A percentile compares a stretch with the other conserved stretches of the same genome.
phyloP scores from a whole-genome alignment of 2,113 vertebrate species.

The Antechinus stuartii region DNA sequence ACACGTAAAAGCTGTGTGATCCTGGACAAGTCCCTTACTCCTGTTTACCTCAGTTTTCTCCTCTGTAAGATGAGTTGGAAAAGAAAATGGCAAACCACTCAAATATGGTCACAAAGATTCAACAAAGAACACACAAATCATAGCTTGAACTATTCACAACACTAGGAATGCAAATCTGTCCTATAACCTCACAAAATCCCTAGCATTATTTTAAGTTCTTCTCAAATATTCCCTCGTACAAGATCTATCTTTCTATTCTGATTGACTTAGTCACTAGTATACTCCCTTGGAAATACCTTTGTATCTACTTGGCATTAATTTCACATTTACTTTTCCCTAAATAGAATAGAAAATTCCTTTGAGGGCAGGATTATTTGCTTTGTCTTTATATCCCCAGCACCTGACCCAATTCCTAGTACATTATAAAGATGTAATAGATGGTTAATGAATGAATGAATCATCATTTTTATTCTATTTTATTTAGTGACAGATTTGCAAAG shows the following conservation, averaged over 20 bases:
- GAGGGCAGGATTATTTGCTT: not conserved
- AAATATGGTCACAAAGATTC: not conserved
- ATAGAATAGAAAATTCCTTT: not conserved
- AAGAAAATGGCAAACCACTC: not conserved
- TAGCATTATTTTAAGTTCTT: not conserved
- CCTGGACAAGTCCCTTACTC: not conserved
- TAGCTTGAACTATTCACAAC: not conserved
- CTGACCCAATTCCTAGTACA: not conserved
- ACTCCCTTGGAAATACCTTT: not conserved
- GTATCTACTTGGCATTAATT: not conserved
- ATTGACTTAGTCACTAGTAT: not conserved
- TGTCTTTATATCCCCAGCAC: not conserved
- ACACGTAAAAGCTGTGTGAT: not conserved
- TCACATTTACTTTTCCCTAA: not conserved
- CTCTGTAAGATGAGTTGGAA: not conserved
- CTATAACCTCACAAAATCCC: not conserved
- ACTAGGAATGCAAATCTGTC: not conserved
- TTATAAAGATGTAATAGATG: not conserved
- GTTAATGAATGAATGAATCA: not conserved
- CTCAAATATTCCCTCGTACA: not conserved
- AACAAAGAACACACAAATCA: not conserved
- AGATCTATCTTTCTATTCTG: not conserved
- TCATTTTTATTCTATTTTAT: slow-evolving; percentile 33
- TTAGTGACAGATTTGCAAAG: slow-evolving; percentile 20
- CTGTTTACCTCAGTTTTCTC: not conserved